Evolutionary conservation across 2,888 invertebrate genomes (phyloP).

Genomic region (Nasonovia ribisnigri): DNA sequence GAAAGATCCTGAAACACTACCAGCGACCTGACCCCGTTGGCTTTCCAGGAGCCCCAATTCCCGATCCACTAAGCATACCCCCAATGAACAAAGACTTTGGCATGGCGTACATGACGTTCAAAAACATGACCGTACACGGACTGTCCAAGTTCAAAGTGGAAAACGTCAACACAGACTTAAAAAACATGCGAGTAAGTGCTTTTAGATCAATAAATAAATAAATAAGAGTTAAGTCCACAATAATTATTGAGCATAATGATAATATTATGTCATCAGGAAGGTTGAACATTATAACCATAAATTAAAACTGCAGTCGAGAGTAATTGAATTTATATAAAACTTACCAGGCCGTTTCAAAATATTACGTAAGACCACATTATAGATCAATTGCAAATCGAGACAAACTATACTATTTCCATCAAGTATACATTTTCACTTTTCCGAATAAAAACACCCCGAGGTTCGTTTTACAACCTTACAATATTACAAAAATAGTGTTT

Average conservation of each 20-base stretch:
- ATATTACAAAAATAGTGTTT: neutral
- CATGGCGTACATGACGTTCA: slow-evolving; percentile 79
- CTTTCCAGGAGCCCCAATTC: slow-evolving; percentile 82
- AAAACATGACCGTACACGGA: slow-evolving; percentile 80
- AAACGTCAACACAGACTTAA: slow-evolving; percentile 79
- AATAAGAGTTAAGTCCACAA: neutral
- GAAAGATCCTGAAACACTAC: slow-evolving; percentile 81
- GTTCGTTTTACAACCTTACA: neutral
- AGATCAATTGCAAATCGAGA: neutral
- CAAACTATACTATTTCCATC: neutral
- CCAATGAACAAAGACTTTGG: slow-evolving; percentile 81
- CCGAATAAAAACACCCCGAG: neutral
- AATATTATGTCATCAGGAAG: neutral
- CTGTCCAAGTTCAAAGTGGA: slow-evolving; percentile 83
- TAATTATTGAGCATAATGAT: neutral
- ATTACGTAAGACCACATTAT: neutral
- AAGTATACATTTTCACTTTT: neutral
- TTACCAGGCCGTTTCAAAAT: neutral
- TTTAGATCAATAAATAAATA: neutral
- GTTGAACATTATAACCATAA: neutral
- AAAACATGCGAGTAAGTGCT: slow-evolving; percentile 78
- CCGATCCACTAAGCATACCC: slow-evolving; percentile 85
- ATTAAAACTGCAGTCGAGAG: neutral
- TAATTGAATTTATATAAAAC: neutral
- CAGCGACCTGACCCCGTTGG: slow-evolving; percentile 85